Evolutionary conservation across 2,888 invertebrate species (phyloP).

Genomic region (Callyntrura guangdongensis): DNA sequence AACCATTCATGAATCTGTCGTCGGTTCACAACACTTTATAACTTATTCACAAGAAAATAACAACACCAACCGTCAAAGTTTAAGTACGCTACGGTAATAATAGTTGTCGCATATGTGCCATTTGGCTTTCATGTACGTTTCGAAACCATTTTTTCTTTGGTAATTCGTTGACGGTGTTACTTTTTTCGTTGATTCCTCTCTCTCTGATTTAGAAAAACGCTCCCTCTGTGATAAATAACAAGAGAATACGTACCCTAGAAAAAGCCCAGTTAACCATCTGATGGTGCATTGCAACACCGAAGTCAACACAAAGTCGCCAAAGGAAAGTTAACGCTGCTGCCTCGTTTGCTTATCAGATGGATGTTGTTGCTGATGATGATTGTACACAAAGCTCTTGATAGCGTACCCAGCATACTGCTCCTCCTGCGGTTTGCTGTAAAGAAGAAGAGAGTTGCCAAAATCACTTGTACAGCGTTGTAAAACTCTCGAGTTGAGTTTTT

Average conservation of each 20-base stretch:
- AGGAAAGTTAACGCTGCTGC: neutral
- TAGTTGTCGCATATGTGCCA: constrained; percentile 55
- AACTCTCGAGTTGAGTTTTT: constrained; percentile 58
- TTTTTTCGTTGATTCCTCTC: neutral
- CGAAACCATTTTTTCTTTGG: neutral
- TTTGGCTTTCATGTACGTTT: too few relatives aligned
- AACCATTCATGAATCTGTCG: constrained; percentile 79
- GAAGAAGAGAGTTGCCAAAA: constrained; percentile 75
- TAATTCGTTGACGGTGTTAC: neutral
- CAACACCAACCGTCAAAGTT: constrained; percentile 19
- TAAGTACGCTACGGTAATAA: constrained; percentile 30
- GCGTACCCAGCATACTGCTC: constrained; percentile 4
- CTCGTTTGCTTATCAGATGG: neutral
- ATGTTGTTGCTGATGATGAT: too few relatives aligned
- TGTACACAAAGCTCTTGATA: neutral
- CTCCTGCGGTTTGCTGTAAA: constrained; percentile 37
- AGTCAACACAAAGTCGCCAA: constrained; percentile 21
- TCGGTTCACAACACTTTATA: constrained; percentile 76
- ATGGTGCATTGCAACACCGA: constrained; percentile 21
- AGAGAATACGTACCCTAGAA: neutral
- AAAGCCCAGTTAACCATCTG: constrained; percentile 4
- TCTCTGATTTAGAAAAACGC: neutral
- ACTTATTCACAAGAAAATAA: constrained; percentile 73
- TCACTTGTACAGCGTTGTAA: constrained; percentile 73
- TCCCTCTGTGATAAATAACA: constrained; percentile 36